Conservation (phyloP, 2,113 vertebrate species). For the Chaetops frenatus region DNA sequence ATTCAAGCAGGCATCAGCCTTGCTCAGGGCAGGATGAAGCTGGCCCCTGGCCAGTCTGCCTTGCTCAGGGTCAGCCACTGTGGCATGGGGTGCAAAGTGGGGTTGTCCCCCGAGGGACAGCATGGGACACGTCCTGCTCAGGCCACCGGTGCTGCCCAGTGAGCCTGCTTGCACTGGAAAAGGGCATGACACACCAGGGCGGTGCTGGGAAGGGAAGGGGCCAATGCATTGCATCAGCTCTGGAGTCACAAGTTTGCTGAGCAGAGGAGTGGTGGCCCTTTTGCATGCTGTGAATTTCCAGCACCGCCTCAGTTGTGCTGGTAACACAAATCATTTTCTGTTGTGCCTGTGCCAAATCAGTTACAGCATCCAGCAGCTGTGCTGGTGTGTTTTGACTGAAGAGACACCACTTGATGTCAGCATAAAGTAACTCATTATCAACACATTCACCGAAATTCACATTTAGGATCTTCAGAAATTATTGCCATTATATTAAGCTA, state of each 20-base stretch:
- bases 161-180: not conserved
- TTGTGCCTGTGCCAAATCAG: not conserved
- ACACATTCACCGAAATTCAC: not conserved
- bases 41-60: not conserved
- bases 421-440: not conserved
- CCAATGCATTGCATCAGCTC: not conserved
- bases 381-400: not conserved
- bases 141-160: accelerated
- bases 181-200: accelerated
- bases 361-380: not conserved
- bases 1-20: not conserved
- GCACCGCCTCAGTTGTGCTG: not conserved
- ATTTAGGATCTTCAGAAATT: not conserved
- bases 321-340: not conserved
- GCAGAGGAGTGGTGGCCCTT: not conserved
- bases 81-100: accelerated
- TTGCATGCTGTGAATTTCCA: not conserved
- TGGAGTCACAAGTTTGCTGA: not conserved
- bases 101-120: accelerated
- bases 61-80: not conserved
- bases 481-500: not conserved
- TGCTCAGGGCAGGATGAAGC: not conserved
- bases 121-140: not conserved
- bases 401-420: not conserved
- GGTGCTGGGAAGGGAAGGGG: not conserved